phyloP scores from a whole-genome alignment of 2,797 vertebrate genomes.

The Ataeniobius toweri region DNA sequence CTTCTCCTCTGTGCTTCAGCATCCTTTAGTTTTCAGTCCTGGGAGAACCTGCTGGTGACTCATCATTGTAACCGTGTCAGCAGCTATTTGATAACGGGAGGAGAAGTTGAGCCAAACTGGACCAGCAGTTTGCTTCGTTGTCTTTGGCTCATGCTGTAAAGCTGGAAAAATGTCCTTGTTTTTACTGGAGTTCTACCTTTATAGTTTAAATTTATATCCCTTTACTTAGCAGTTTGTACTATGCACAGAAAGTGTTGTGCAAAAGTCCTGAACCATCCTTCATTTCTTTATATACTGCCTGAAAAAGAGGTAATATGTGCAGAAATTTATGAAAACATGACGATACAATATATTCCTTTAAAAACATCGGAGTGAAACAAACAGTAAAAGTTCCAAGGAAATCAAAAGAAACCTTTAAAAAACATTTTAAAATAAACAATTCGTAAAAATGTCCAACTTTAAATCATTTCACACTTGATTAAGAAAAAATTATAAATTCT shows the following conservation, averaged over 20 bases:
- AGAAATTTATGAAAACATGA: neutral
- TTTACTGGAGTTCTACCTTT: slow-evolving; percentile 16
- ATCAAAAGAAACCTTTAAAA: too few species aligned
- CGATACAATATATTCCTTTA: too few species aligned
- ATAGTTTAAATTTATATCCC: neutral
- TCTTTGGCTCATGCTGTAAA: slow-evolving; percentile 20
- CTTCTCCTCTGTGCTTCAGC: slow-evolving; percentile 14
- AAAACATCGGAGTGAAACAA: too few species aligned
- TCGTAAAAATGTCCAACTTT: too few species aligned
- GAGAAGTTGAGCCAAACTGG: slow-evolving; percentile 39
- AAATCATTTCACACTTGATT: too few species aligned
- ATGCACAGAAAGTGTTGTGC: too few species aligned
- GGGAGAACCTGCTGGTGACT: slow-evolving; percentile 42
- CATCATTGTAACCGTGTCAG: slow-evolving; percentile 57
- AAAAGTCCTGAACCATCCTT: neutral
- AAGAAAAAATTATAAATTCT: too few species aligned
- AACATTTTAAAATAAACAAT: neutral
- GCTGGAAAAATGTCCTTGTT: slow-evolving; percentile 29
- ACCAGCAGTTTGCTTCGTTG: slow-evolving; percentile 37
- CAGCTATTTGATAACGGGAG: slow-evolving; percentile 54
- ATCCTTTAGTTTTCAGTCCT: slow-evolving; percentile 17
- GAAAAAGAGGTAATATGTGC: neutral
- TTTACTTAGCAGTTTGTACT: neutral
- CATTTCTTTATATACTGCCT: neutral
- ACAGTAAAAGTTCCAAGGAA: too few species aligned